Percentiles rank a stretch among this genome's conserved stretches.
phyloP scores from a whole-genome alignment of 1,140 invertebrate genomes.

The Habropoda laboriosa region DNA sequence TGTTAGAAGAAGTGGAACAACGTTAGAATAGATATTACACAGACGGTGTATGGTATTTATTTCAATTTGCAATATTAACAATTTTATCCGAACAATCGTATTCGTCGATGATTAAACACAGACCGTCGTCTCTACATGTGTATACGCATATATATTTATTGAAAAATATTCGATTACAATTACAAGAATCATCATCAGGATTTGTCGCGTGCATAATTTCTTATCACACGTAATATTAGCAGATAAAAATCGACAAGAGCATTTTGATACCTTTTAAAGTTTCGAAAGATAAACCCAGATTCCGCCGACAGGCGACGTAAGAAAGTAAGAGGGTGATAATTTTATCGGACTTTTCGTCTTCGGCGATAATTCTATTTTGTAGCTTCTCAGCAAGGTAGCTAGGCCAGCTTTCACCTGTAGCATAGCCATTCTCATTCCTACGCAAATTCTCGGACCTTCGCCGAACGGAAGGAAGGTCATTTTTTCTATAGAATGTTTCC shows the following conservation, averaged over 20 bases:
- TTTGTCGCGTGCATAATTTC: neutral
- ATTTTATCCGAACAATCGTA: too few species aligned
- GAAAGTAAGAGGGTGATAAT: neutral
- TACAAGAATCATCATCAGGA: neutral
- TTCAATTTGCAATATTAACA: too few species aligned
- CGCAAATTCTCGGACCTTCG: conserved; percentile 83
- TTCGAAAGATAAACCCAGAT: conserved; percentile 49
- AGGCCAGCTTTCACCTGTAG: conserved; percentile 58
- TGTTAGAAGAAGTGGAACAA: too few species aligned
- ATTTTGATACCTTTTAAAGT: neutral
- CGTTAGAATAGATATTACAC: too few species aligned
- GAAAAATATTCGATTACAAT: neutral
- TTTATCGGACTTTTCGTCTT: conserved; percentile 56
- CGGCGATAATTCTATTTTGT: conserved; percentile 54
- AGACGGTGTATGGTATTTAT: too few species aligned
- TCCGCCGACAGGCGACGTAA: conserved; percentile 40
- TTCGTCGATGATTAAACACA: too few species aligned
- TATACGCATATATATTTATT: too few species aligned
- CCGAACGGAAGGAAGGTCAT: conserved; percentile 84
- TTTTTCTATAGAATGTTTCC: conserved; percentile 63
- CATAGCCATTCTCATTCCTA: conserved; percentile 77
- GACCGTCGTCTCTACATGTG: too few species aligned
- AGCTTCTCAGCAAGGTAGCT: conserved; percentile 53
- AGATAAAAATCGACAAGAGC: neutral
- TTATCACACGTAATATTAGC: neutral